Base-by-base conservation (phyloP, 2,113 vertebrate genomes). In the Equus przewalskii region DNA sequence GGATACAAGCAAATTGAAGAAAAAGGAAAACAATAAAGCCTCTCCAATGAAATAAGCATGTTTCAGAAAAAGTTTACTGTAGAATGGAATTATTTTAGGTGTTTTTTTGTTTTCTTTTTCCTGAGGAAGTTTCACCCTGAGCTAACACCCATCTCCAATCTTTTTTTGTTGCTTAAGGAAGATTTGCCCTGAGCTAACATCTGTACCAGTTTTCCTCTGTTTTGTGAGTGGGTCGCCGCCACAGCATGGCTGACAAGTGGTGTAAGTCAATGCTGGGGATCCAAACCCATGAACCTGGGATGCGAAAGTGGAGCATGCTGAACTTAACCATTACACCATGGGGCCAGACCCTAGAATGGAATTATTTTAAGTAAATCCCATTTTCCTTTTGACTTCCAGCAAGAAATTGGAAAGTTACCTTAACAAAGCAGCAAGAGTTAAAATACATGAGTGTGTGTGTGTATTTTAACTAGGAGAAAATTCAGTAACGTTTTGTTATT, bases 371-470 rank as follows among this genome's bases (percentile, higher is more conserved):
- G 49, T 54, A 87, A 89, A 64, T 51, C 49, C 22, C 41, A 64
- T 94, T 96, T 92, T 78, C 78, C 84, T 91, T 85, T 93, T 89
- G 93, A 46, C 78, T 78, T 91, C 41, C 58, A 80, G 12, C 19
- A 18, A 26, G 28, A 69, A 78, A 81, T 72, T 67, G 41, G 24
- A 78, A 85, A 86, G 78, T 75, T 87, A 46, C 5, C 41, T 65
- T 76, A 94, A 76, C 24, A 67, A 8, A 15, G 8, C 24, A 81
- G 12, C 26, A 51, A 93, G 84, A 92, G 72, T 91, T 91, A 92
- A 91, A 80, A 69, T 65, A 22, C 5, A 3, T 44, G 6, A n/a
- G 12, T 65, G 28, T 76, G 24, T 76, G 10, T 65, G 11, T 73
- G 15, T 88, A 26, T 90, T 94, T 94, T 95, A 88, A 90, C 18